These are phyloP conservation scores for Drosophila anomelani DNA, from an alignment of 2,888 invertebrate genomes.

Conservation along the genomic window DNA sequence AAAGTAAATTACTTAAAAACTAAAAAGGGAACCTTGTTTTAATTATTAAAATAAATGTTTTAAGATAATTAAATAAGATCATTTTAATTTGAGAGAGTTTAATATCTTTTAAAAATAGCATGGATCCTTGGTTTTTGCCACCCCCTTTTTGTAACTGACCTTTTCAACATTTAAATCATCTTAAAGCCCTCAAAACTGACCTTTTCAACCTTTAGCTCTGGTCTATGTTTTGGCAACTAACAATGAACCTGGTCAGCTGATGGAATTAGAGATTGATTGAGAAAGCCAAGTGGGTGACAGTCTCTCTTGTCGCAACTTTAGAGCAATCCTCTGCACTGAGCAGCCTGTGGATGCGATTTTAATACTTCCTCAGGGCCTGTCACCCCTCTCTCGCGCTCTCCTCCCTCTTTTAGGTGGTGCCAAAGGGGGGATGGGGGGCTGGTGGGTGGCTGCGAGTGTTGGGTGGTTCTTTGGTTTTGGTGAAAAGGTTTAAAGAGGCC, in stretches of 20 bases:
- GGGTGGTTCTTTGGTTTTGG: neutral
- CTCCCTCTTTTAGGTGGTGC: slow-evolving; percentile 13
- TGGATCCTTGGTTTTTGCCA: neutral
- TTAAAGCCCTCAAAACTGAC: neutral
- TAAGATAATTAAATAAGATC: neutral
- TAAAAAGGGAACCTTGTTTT: neutral
- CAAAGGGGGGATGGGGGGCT: neutral
- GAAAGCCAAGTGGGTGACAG: slow-evolving; percentile 22
- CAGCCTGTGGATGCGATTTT: neutral
- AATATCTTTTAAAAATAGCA: neutral
- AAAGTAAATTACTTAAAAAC: neutral
- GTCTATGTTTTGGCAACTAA: neutral
- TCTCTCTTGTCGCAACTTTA: slow-evolving; percentile 26
- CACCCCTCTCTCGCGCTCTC: neutral
- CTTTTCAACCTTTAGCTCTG: neutral
- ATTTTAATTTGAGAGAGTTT: neutral
- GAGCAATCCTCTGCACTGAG: slow-evolving; percentile 12
- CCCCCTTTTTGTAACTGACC: neutral
- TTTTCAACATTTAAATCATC: neutral
- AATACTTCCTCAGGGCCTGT: neutral
- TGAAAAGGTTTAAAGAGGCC: slow-evolving; percentile 23
- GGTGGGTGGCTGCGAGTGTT: slow-evolving; percentile 8
- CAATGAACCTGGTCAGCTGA: neutral
- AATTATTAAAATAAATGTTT: neutral
- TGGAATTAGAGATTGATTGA: slow-evolving; percentile 29